These are phyloP conservation scores for Sinopyrophorus schimmeli DNA, from an alignment of 2,888 invertebrate genomes.

Conservation along the genomic window DNA sequence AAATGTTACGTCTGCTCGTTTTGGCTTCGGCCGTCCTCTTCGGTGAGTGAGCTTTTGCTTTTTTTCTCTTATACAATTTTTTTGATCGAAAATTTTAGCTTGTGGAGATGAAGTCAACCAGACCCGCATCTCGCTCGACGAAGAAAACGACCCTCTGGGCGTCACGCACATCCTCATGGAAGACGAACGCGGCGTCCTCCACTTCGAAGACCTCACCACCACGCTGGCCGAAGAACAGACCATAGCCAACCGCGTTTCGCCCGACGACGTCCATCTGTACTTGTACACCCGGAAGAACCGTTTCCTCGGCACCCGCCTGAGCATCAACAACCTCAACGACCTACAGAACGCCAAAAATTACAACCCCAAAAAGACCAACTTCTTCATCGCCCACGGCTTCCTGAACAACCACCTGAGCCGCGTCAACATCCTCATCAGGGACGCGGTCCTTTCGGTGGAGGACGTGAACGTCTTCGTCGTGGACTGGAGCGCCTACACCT, in stretches of 20 bases:
- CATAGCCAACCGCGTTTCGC: not conserved
- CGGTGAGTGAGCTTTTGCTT: too few relatives aligned
- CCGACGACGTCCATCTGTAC: not conserved
- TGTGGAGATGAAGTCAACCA: too few relatives aligned
- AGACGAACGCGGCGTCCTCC: slow-evolving; percentile 25
- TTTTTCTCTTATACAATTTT: too few relatives aligned
- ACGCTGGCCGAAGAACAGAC: not conserved
- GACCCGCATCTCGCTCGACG: too few relatives aligned
- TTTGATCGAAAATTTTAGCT: too few relatives aligned
- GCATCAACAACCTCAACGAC: not conserved
- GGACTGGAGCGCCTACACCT: slow-evolving; percentile 22
- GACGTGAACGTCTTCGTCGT: slow-evolving; percentile 29
- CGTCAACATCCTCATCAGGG: slow-evolving; percentile 10
- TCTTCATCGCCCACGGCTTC: slow-evolving; percentile 31
- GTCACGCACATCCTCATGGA: slow-evolving; percentile 12
- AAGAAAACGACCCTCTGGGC: slow-evolving; percentile 13
- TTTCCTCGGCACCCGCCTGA: not conserved
- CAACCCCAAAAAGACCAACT: slow-evolving; percentile 13
- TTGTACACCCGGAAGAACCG: slow-evolving; percentile 5
- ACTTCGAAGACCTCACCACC: slow-evolving; percentile 24
- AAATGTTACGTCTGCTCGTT: too few relatives aligned
- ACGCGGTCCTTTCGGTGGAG: slow-evolving; percentile 6
- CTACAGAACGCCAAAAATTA: slow-evolving; percentile 10
- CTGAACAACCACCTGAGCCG: slow-evolving; percentile 16
- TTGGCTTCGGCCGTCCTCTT: too few relatives aligned